phyloP scores from a whole-genome alignment of 2,797 vertebrate genomes.

The Cyprinodon diabolis region DNA sequence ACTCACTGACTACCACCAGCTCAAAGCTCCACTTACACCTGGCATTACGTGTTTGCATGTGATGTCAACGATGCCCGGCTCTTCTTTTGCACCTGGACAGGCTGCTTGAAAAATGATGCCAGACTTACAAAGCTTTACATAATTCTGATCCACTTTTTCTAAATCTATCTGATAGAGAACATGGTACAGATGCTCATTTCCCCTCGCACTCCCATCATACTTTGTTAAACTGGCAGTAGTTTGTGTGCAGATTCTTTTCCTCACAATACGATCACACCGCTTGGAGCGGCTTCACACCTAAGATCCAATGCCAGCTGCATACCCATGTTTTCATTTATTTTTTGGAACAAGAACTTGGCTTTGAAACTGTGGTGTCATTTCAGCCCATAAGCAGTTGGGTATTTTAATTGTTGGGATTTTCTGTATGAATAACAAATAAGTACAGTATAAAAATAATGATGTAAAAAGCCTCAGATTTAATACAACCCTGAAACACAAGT shows the following conservation, averaged over 20 bases:
- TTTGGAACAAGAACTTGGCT: not conserved
- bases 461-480: not conserved
- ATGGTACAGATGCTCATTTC: not conserved
- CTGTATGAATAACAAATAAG: too few relatives aligned
- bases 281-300: constrained; percentile 3
- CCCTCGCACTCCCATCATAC: not conserved
- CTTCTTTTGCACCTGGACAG: not conserved
- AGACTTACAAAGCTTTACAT: not conserved
- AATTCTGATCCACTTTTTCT: not conserved
- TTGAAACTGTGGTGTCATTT: not conserved
- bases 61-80: not conserved
- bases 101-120: not conserved
- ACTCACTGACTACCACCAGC: constrained; percentile 1
- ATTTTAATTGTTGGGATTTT: not conserved
- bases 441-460: not conserved
- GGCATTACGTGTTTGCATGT: not conserved
- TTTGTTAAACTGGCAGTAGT: not conserved
- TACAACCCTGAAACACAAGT: not conserved
- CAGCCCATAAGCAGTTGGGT: not conserved
- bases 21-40: constrained; percentile 1
- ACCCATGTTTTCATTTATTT: not conserved
- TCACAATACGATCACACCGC: not conserved
- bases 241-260: not conserved
- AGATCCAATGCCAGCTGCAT: not conserved
- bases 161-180: not conserved